Evolutionary conservation across 2,888 invertebrate species (phyloP).

Genomic region (Globia sparganii): DNA sequence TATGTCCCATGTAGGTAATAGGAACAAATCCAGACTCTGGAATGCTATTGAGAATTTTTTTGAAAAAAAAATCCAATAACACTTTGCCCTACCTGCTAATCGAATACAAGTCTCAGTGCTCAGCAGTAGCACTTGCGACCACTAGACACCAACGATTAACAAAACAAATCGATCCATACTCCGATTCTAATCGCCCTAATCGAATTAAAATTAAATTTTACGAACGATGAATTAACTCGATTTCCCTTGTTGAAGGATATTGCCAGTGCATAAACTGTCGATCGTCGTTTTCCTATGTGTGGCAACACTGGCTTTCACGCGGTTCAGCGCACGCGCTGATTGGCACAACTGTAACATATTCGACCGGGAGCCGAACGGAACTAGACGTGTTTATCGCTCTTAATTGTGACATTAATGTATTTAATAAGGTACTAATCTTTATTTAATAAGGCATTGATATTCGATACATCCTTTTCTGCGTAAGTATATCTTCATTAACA

Average conservation of each 20-base stretch:
- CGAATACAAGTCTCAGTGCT: too few species aligned
- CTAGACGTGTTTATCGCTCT: constrained; percentile 20
- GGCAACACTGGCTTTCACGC: constrained; percentile 57
- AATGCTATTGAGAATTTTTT: too few species aligned
- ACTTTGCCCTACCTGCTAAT: too few species aligned
- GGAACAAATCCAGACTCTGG: too few species aligned
- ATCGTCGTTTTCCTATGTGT: constrained; percentile 59
- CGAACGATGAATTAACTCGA: constrained; percentile 19
- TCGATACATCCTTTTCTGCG: background rate
- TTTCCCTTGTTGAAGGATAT: constrained; percentile 58
- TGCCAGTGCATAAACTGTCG: constrained; percentile 52
- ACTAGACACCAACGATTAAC: background rate
- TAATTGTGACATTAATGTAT: constrained; percentile 35
- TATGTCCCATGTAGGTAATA: too few species aligned
- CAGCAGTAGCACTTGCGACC: too few species aligned
- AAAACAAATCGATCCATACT: constrained; percentile 1
- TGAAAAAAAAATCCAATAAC: too few species aligned
- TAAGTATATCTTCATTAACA: background rate
- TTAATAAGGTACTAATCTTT: constrained; percentile 13
- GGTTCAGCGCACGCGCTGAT: constrained; percentile 46
- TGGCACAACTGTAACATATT: constrained; percentile 43
- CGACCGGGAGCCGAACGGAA: constrained; percentile 22
- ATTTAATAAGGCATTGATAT: background rate
- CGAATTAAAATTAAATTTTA: constrained; percentile 7
- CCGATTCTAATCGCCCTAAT: constrained; percentile 23